Base-by-base conservation (phyloP, 2,797 vertebrate species). In the Phataginus tricuspis region DNA sequence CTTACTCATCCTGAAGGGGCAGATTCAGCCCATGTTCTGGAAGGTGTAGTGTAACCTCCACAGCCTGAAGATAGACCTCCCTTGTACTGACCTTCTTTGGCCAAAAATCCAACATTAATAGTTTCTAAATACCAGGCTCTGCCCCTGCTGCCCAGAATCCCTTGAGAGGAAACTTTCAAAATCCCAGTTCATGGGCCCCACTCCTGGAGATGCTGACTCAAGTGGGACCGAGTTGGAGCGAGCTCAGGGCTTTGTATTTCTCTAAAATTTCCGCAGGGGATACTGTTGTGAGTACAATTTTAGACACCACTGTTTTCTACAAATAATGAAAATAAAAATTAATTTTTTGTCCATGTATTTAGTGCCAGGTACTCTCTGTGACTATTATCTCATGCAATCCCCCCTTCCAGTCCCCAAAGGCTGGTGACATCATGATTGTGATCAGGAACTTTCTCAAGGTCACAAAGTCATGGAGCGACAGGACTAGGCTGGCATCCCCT, bases 321-420 rank as follows among this genome's bases (percentile, higher is more conserved):
- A 57, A n/a, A 55, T 29, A 53, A 66, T 77, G 31, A 69, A 86
- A 63, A 75, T 90, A 51, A 74, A 84, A 83, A 75, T 14, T n/a
- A 74, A 55, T 31, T 59, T 18, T 53, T 49, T 37, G 19, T 51
- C 51, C 72, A 7, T 59, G 61, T 63, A 61, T 27, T 74, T 74
- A 72, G 29, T 25, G 16, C 12, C 39, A 78, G 27, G 34, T 18
- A 16, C 53, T 75, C 53, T 75, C 86, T 72, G 3, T 45, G 16
- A 23, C 8, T 49, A 34, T 49, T 69, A 61, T 55, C 7, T 89
- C 31, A 37, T 49, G 42, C 13, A 77, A 59, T n/a, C 4, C n/a
- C n/a, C 42, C 53, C 15, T 69, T 79, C 34, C 57, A 63, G 79
- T 51, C 55, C 15, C 18, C 77, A 86, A 19, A 59, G n/a, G 57